Base-by-base conservation (phyloP, 2,888 invertebrate genomes). In the Fissipunctia ypsillon region DNA sequence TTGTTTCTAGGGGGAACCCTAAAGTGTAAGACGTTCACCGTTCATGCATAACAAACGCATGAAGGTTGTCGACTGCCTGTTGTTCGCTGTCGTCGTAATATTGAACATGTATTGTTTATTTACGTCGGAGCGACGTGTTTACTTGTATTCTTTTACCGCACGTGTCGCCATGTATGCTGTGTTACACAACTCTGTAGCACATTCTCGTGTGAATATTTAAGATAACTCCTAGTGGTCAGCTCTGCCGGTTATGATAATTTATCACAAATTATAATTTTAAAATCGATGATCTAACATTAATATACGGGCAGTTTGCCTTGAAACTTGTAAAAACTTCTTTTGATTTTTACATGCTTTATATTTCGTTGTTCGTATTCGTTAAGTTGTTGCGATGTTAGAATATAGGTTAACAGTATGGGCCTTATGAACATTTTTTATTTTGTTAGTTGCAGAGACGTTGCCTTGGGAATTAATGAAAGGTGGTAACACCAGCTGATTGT, bases 31-130 rank as follows among this genome's bases (percentile, higher is more conserved):
- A 73, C 65, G 73, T 67, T 73, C 69, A 61, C 60, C 60, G 67
- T 66, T 76, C 71, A 71, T 64, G 65, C 76, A 69, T 76, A 71
- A 50, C 72, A 73, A 76, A 72, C 56, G 67, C 76, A 68, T 41
- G 87, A 84, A 86, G 85, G 78, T 74, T 84, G 79, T 72, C 73
- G 71, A 59, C 66, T 72, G 68, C 38, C 61, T 45, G 65, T 63
- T 63, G 81, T 79, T 59, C 69, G 50, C 19, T 65, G 50, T 76
- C 48, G 57, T 57, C 80, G 41, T 77, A 73, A 79, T 84, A 74
- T 78, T 85, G 63, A 79, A 84, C 73, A 68, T 74, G 75, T 72
- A 73, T 57, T 81, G 81, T 86, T 81, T 85, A 76, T 79, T 81
- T 81, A 84, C 79, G 70, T 65, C 63, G 59, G 19, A 38, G 56